Base-by-base conservation (phyloP, 1,140 invertebrate genomes). In the Philotrypesis tridentata region DNA sequence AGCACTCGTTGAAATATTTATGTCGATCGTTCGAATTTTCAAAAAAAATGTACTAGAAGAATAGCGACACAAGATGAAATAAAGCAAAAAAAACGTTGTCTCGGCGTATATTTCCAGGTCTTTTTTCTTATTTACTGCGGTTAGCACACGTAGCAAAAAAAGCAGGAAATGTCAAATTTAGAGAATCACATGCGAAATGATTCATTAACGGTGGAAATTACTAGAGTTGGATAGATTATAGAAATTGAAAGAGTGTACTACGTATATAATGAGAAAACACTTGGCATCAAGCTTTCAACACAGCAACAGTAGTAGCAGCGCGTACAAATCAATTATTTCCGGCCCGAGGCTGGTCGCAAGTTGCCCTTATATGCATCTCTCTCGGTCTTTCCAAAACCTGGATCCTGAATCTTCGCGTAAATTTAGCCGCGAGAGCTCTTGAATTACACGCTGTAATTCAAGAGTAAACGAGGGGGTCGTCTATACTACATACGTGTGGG, bases 311-410 rank as follows among this genome's bases (percentile, higher is more conserved):
- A 21, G 61, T 9, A 63, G 67, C 25, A 74, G 48, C 21, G 27
- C 0, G 55, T 31, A n/a, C 33, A 61, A 60, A 77, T 77, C 74
- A 77, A 77, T 77, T 77, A 77, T 77, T 43, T 77, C 74, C 61
- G 63, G 33, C 37, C 31, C 29, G 48, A 43, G 63, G 61, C 72
- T n/a, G 40, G 11, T 72, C 14, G 7, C 40, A 48, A 48, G 37
- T 72, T 48, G 48, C 48, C 21, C 48, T 55, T 55, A n/a, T 14
- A 43, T 14, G 40, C 40, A n/a, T 14, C 40, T 3, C 37, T 40
- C 68, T 37, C 21, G 68, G 29, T 37, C 9, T 9, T 7, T 7
- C 68, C n/a, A 23, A 25, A 2, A 23, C 2, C 21, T n/a, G 11
- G 67, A 25, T 21, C 67, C 17, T 70, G 67, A 33, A 70, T 33